A percentile compares a stretch with the other conserved stretches of the same genome.
These are phyloP conservation scores for Caligus rogercresseyi DNA, from an alignment of 1,140 invertebrate species.

Conservation along the genomic window DNA sequence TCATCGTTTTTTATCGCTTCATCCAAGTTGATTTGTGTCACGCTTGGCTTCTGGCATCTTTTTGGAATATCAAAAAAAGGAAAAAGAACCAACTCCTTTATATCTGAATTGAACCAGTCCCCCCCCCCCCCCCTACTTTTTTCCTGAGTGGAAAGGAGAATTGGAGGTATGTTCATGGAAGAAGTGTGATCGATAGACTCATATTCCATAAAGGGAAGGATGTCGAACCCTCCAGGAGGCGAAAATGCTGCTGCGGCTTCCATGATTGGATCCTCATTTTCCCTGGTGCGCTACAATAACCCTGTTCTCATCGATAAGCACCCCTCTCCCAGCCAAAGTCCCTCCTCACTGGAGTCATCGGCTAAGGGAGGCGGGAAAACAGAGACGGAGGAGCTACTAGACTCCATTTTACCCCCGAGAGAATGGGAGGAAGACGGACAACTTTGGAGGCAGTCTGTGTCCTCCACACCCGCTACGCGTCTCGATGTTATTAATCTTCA, in stretches of 20 bases:
- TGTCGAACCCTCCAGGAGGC: background rate
- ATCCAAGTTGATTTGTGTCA: no score
- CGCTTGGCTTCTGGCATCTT: no score
- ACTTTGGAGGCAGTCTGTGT: conserved; percentile 41
- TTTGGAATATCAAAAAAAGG: background rate
- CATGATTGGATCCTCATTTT: conserved; percentile 10
- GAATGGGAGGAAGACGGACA: conserved; percentile 75
- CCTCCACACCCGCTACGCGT: conserved; percentile 80
- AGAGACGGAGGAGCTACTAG: conserved; percentile 79
- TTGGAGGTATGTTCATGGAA: background rate
- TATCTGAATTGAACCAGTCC: no score
- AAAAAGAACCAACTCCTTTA: background rate
- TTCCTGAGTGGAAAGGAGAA: background rate
- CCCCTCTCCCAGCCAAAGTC: background rate
- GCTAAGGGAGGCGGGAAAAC: conserved; percentile 24
- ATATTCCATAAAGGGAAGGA: background rate
- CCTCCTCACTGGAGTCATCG: background rate
- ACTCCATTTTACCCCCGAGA: conserved; percentile 83
- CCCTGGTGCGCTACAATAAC: conserved; percentile 16
- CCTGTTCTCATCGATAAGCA: conserved; percentile 17
- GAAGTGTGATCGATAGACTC: background rate
- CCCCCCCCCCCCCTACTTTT: no score
- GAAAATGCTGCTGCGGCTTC: no score
- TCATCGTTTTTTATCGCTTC: no score
- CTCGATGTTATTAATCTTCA: conserved; percentile 65